These are phyloP conservation scores for Ophion ellenae DNA, from an alignment of 2,888 invertebrate species.

Conservation along the genomic window DNA sequence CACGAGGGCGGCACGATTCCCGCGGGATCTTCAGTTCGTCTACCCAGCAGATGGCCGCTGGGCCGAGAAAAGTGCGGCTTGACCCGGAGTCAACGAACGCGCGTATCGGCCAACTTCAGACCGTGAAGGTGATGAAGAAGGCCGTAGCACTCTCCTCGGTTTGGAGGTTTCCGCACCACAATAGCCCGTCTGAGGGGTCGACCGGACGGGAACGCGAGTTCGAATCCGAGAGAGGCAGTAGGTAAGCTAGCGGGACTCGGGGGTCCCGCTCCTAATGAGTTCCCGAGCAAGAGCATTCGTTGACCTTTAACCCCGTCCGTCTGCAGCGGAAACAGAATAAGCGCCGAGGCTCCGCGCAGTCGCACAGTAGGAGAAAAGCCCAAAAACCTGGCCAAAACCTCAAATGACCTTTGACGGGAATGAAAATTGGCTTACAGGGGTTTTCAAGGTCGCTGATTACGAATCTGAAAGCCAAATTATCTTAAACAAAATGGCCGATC, in stretches of 20 bases:
- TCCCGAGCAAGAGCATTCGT: background rate
- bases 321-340: background rate
- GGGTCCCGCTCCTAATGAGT: conserved; percentile 4
- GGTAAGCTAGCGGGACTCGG: background rate
- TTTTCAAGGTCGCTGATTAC: too few relatives aligned
- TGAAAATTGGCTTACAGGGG: too few relatives aligned
- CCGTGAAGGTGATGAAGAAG: conserved; percentile 7
- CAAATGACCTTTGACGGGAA: too few relatives aligned
- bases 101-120: background rate
- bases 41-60: conserved; percentile 11
- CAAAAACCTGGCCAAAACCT: too few relatives aligned
- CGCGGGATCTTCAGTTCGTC: conserved; percentile 50
- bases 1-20: conserved; percentile 37
- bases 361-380: too few relatives aligned
- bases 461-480: too few relatives aligned
- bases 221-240: background rate
- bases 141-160: conserved; percentile 7
- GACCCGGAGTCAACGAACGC: conserved; percentile 2
- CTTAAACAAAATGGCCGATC: too few relatives aligned
- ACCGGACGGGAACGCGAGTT: too few relatives aligned
- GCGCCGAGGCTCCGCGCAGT: background rate
- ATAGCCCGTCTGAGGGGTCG: background rate
- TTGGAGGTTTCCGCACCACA: background rate
- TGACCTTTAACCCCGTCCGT: background rate
- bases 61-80: background rate